Percentiles rank a stretch among this genome's conserved stretches.
Evolutionary conservation across 2,888 invertebrate genomes (phyloP).

Genomic region (Mesorhabditis spiculigera): DNA sequence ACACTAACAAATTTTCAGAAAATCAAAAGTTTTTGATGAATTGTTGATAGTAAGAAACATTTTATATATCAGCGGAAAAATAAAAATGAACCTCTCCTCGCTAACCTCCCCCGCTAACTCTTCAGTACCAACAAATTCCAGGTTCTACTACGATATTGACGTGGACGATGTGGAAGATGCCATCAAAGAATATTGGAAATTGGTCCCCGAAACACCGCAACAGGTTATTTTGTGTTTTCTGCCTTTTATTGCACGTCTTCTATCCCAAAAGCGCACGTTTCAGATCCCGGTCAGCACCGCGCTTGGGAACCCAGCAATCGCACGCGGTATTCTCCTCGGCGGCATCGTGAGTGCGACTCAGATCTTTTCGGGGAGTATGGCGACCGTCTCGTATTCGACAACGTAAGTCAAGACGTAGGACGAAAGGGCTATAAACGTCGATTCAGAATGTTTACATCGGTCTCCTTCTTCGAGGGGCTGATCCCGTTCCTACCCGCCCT

Average conservation of each 20-base stretch:
- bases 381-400: slow-evolving; percentile 47
- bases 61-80: no score
- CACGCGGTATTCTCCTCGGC: slow-evolving; percentile 42
- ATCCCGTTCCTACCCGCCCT: slow-evolving; percentile 47
- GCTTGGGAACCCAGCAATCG: slow-evolving; percentile 20
- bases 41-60: no score
- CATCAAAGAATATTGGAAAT: slow-evolving; percentile 40
- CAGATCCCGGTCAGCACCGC: slow-evolving; percentile 35
- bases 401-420: slow-evolving; percentile 19
- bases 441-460: slow-evolving; percentile 48
- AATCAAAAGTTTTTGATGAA: no score
- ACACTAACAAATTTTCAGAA: no score
- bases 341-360: slow-evolving; percentile 47
- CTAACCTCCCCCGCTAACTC: no score
- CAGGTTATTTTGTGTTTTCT: slow-evolving; percentile 10
- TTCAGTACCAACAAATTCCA: slow-evolving; percentile 6
- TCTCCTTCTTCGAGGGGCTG: slow-evolving; percentile 41
- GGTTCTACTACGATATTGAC: slow-evolving; percentile 45
- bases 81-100: no score
- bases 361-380: slow-evolving; percentile 51
- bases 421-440: slow-evolving; percentile 4
- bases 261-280: slow-evolving; percentile 7
- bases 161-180: slow-evolving; percentile 41
- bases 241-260: background rate
- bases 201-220: slow-evolving; percentile 34